Conservation (phyloP, 1,140 invertebrate genomes). For the Nasonia giraulti region DNA sequence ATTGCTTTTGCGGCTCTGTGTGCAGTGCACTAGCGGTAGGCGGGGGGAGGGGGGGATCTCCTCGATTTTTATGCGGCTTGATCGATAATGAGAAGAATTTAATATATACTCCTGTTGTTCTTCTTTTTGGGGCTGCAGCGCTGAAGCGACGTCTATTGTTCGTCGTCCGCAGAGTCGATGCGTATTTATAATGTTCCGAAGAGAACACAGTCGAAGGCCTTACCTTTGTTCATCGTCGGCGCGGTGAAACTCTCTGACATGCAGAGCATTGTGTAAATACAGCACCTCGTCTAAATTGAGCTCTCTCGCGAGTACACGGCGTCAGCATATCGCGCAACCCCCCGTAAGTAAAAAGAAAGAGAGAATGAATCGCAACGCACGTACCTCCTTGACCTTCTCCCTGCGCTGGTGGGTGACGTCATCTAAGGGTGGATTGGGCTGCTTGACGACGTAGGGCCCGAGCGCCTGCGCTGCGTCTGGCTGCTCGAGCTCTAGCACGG, state of each 20-base stretch:
- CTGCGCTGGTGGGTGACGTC: conserved; percentile 77
- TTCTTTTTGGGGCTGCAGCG: no score
- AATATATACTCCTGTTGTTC: not conserved
- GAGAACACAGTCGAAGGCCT: no score
- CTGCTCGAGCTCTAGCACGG: conserved; percentile 56
- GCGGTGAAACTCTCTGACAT: no score
- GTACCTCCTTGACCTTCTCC: conserved; percentile 84
- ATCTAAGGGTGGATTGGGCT: conserved; percentile 76
- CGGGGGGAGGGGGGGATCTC: not conserved
- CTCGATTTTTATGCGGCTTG: not conserved
- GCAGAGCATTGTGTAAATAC: no score
- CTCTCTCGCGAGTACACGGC: not conserved
- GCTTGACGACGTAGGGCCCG: conserved; percentile 73
- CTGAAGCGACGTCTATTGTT: not conserved
- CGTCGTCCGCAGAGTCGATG: no score
- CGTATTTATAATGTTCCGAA: no score
- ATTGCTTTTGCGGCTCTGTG: not conserved
- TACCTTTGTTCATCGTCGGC: no score
- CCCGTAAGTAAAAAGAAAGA: not conserved
- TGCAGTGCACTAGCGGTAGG: not conserved
- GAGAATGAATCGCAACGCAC: not conserved
- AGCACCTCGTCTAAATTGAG: no score
- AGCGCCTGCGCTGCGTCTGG: conserved; percentile 73
- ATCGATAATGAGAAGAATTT: conserved; percentile 1
- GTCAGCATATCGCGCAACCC: not conserved